Evolutionary conservation across 2,888 invertebrate species (phyloP).

Genomic region (Hemicrepidius hirtus): DNA sequence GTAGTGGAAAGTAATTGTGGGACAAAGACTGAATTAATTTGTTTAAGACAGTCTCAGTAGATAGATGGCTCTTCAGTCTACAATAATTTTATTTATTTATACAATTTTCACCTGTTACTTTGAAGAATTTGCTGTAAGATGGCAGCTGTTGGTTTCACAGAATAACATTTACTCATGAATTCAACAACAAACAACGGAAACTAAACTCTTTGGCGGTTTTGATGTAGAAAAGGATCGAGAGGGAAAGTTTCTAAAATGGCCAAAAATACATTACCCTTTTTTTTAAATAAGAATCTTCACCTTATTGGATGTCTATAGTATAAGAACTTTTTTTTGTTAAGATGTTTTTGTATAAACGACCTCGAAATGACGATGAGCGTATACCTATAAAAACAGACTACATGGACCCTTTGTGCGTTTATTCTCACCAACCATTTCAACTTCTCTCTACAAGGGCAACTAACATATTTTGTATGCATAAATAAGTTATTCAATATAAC

Average conservation of each 20-base stretch:
- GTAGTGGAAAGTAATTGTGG: neutral
- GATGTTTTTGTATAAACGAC: constrained; percentile 20
- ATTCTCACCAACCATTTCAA: neutral
- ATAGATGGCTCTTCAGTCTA: constrained; percentile 5
- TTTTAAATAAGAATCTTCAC: neutral
- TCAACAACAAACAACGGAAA: constrained; percentile 14
- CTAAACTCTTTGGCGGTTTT: constrained; percentile 10
- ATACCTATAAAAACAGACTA: constrained; percentile 11
- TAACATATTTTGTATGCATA: no score
- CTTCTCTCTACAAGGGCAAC: neutral
- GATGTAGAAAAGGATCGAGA: neutral
- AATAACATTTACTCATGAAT: neutral
- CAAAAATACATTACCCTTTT: neutral
- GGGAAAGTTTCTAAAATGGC: constrained; percentile 6
- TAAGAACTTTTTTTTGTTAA: constrained; percentile 19
- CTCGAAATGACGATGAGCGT: constrained; percentile 15
- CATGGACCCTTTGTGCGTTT: constrained; percentile 5
- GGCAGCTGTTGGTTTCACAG: neutral
- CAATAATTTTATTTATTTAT: neutral
- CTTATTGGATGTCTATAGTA: neutral
- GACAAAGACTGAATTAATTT: neutral
- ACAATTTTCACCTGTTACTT: constrained; percentile 4
- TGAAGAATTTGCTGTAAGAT: neutral
- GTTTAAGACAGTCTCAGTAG: neutral
- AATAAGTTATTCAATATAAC: no score